Evolutionary conservation across 2,888 invertebrate genomes (phyloP), one percentile per base, ranked within the genome.

Genomic region (Phaedon cochleariae): DNA sequence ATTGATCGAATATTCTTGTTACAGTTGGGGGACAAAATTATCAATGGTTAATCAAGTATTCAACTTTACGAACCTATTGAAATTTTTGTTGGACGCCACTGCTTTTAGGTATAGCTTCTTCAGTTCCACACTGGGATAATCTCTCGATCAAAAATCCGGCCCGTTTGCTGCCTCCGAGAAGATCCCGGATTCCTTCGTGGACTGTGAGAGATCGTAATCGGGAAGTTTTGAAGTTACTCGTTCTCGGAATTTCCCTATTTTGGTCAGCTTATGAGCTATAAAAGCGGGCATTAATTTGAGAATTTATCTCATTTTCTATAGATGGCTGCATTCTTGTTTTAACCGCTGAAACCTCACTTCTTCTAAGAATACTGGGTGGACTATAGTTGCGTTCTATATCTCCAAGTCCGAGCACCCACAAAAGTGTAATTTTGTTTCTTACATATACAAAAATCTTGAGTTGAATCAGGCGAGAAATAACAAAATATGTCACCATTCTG

Each of bases 181-280:
- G 26, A 48, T 31, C n/a, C 62, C 20, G 49, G 49, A 62, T 55
- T 62, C 55, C 62, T 20, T 46, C 17, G 48, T 18, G 48, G 48
- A 55, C 54, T 55, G 31, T 37, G 31, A 54, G 31, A 54, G 62
- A 62, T 62, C 54, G 55, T 62, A 55, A 62, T 62, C 62, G 46
- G 55, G 46, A 55, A 55, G 55, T 55, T 55, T 26, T 34, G 17
- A 17, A 52, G 51, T 37, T 52, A 41, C 51, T 51, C 4, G 57
- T 41, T 57, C 57, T 29, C 12, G 46, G 57, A 57, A 57, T 26
- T 57, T 57, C 45, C 57, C 57, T 26, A 26, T 57, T 57, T 45
- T 22, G 57, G 57, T 57, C 57, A 57, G 57, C 57, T 57, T 45
- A 46, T 57, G 41, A 45, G 21, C 57, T 41, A 57, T 57, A 26